Evolutionary conservation across 2,797 vertebrate genomes (phyloP), one percentile per base, ranked within the genome.

Genomic region (Gymnothorax javanicus): DNA sequence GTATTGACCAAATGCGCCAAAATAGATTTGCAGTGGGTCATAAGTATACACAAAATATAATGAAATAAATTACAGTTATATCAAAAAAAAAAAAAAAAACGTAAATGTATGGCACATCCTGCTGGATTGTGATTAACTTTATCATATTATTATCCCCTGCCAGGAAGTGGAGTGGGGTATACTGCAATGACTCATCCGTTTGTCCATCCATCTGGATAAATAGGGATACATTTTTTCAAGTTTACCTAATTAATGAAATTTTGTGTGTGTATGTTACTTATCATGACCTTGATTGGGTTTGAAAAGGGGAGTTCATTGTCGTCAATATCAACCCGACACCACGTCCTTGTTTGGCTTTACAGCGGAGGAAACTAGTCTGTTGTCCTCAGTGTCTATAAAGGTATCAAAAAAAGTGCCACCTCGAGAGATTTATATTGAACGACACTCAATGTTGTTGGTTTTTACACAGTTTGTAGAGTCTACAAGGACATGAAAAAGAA

Each of bases 61-160:
- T 62, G 15, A 62, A 73, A 33, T 27, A 73, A 33, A 20, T 62
- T 4, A 43, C 69, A 33, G 8, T 73, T 33, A 11, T 13, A 11
- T 1, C n/a, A 2, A 1, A 17, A 4, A 4, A 2, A 73, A 73
- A 27, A 9, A 2, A 2, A 2, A 9, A 33, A 71, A 12, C 25
- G 9, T 27, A 43, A 43, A 43, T 43, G 69, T 15, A 12, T 82
- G 69, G 54, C 25, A 4, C 77, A 17, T 23, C 23, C 59, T 57
- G 60, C 67, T 17, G 9, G 88, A 89, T 69, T 86, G 12, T 23
- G 82, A 33, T 62, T 81, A 79, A 87, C 89, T 83, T 90, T 90
- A 92, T 88, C 92, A 87, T 89, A 85, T 33, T 73, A 43, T 73
- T 43, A 43, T 43, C 33, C 33, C 33, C 33, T 43, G 33, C 33